Evolutionary conservation across 1,140 invertebrate genomes (phyloP), one percentile per base, ranked within the genome.

Genomic region (Glossosoma conforme): DNA sequence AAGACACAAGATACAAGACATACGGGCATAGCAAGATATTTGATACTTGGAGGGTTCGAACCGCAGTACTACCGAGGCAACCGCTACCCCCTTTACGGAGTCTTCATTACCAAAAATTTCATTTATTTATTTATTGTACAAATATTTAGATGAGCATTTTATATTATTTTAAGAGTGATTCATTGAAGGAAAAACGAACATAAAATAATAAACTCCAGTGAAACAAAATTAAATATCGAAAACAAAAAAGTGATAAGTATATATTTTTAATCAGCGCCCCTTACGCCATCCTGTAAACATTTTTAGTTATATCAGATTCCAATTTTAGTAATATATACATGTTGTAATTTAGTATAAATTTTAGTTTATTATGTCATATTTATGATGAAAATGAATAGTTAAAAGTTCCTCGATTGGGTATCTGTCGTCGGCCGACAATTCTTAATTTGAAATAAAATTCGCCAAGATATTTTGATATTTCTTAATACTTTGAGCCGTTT

Each of bases 11-110:
- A 38, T 50, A 52, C 36, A 33, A 54, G 48, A 48, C 44, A 56
- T 38, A 40, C 41, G 47, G 45, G 56, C 46, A 54, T 44, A 52
- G 48, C 47, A 52, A 58, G 52, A 51, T 54, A 15, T 54, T 58
- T 58, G 56, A 58, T 58, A 58, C 56, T 58, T 58, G 56, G 56
- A 58, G 56, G 56, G 54, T 58, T 13, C 20, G 52, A 54, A 43
- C 37, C 44, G 48, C 56, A 47, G 56, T 51, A 36, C 48, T 45
- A 30, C 37, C 41, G 38, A 21, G 19, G 37, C 40, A 24, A 38
- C 51, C 56, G 56, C 56, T 45, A 54, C 19, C 52, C 54, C 47
- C 15, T 30, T 53, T 53, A 57, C 43, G 24, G 22, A 44, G 13
- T 58, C 52, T 58, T 58, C 56, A 47, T 58, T 58, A 58, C 52